A percentile compares a stretch with the other conserved stretches of the same genome.
Evolutionary conservation across 2,888 invertebrate species (phyloP).

Genomic region (Theristus sp.): DNA sequence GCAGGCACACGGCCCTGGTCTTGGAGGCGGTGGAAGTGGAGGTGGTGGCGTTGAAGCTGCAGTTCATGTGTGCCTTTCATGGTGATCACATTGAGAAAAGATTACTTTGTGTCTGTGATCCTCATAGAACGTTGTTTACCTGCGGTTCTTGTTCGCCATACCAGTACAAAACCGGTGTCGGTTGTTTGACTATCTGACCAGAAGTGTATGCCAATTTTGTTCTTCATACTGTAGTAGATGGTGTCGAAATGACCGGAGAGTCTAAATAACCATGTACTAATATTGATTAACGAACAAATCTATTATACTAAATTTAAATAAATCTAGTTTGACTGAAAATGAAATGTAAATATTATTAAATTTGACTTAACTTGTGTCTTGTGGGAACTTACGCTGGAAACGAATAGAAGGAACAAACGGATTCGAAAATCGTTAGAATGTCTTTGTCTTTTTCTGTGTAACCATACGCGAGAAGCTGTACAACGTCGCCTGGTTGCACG

Average conservation of each 20-base stretch:
- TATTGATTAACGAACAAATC: too few relatives aligned
- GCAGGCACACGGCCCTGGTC: neutral
- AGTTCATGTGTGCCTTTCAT: neutral
- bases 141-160: neutral
- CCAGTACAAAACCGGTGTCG: neutral
- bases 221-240: neutral
- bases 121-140: too few relatives aligned
- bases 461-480: neutral
- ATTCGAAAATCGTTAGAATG: neutral
- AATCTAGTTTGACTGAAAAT: neutral
- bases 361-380: too few relatives aligned
- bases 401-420: neutral
- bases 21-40: neutral
- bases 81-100: too few relatives aligned
- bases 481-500: neutral
- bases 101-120: too few relatives aligned
- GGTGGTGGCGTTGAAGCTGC: neutral
- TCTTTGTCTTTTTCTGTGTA: neutral
- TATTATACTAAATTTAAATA: too few relatives aligned
- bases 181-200: neutral
- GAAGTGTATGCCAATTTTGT: neutral
- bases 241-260: neutral
- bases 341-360: neutral
- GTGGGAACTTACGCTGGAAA: neutral
- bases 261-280: neutral